Conservation (phyloP, 2,113 vertebrate species). For the Plotosus lineatus region DNA sequence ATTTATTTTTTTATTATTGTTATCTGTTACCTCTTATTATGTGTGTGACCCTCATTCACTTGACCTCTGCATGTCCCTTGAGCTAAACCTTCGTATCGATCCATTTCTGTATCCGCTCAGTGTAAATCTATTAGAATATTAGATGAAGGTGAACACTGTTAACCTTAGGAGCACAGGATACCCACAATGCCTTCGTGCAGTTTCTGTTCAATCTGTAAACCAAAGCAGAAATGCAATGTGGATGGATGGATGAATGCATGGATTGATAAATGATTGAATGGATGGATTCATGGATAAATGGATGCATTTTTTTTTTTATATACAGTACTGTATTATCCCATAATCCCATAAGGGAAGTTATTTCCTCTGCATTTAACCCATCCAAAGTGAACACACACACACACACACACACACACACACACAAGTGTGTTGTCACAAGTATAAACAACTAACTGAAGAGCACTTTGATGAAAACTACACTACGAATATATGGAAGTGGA, state of each 20-base stretch:
- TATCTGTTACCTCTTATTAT: slow-evolving; percentile 4
- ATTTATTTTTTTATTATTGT: slow-evolving; percentile 20
- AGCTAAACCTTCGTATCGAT: neutral
- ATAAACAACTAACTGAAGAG: no score
- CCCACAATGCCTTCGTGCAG: neutral
- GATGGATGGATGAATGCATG: neutral
- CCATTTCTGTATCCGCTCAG: neutral
- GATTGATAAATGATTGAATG: no score
- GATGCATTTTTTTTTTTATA: no score
- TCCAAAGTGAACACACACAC: no score
- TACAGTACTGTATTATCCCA: no score
- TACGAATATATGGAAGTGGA: no score
- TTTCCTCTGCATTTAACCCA: no score
- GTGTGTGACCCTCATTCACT: neutral
- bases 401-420: no score
- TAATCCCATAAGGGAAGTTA: no score
- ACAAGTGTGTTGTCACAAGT: no score
- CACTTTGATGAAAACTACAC: no score
- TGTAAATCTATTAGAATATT: neutral
- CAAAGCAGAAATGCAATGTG: neutral
- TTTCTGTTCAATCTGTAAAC: neutral
- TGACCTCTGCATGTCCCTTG: neutral
- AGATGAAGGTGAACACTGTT: neutral
- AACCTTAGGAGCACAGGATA: neutral
- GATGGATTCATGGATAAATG: no score